A percentile compares a stretch with the other conserved stretches of the same genome.
Conservation (phyloP, 2,113 vertebrate genomes). For the Perca fluviatilis region DNA sequence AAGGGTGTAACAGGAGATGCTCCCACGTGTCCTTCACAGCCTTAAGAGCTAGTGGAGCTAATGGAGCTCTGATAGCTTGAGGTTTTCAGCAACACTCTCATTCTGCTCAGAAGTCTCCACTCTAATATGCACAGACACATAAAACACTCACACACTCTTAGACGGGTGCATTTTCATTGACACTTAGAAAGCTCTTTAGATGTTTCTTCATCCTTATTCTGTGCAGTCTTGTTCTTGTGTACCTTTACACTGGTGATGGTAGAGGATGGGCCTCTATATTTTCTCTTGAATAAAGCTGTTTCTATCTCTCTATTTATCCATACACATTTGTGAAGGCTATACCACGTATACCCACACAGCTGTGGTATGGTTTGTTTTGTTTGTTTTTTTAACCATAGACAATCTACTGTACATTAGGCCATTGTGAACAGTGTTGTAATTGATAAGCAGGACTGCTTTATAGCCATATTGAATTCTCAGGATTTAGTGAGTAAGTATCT, state of each 20-base stretch:
- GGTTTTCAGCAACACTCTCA: constrained; percentile 72
- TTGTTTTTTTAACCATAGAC: not conserved
- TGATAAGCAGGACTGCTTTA: not conserved
- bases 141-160: constrained; percentile 35
- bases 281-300: not conserved
- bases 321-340: not conserved
- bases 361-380: not conserved
- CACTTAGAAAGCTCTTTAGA: constrained; percentile 30
- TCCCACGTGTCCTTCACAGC: constrained; percentile 82
- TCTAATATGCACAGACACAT: constrained; percentile 43
- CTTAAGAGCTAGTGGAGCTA: constrained; percentile 81
- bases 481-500: not conserved
- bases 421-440: not conserved
- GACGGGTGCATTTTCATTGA: constrained; percentile 5
- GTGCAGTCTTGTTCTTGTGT: not conserved
- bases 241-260: not conserved
- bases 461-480: not conserved
- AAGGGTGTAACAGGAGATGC: constrained; percentile 92
- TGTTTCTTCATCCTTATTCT: constrained; percentile 2
- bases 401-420: not conserved
- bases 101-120: constrained; percentile 47
- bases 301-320: not conserved
- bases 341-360: not conserved
- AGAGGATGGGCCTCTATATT: not conserved
- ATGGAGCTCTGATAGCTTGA: constrained; percentile 74